Evolutionary conservation across 2,113 vertebrate genomes (phyloP), one percentile per base, ranked within the genome.

Genomic region (Catharus minimus): DNA sequence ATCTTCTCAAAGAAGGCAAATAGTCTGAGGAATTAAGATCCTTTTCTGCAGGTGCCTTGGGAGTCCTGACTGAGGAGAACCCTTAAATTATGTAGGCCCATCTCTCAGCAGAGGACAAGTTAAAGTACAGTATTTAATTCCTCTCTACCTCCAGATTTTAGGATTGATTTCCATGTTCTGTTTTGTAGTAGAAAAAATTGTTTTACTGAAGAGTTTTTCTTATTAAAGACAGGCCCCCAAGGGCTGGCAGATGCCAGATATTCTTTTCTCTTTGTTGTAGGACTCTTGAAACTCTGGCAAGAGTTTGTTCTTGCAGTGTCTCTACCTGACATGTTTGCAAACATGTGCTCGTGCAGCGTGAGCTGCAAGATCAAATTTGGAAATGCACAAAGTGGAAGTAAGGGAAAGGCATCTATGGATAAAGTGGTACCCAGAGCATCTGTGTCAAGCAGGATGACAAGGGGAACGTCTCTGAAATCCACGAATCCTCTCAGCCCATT

Each of bases 291-390:
- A 26, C 17, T 52, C 41, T 56, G 53, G 6, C 38, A 21, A 8
- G 11, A 6, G 4, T 64, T 90, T 86, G 17, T 47, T 67, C 39
- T 88, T 86, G 38, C 6, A 30, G 21, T 49, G 43, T 49, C 36
- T 41, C 8, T 43, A 26, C 19, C 17, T 2, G 7, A 58, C 22
- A 17, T 58, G n/a, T 30, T 33, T 79, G 15, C 38, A 36, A 66
- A 22, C 28, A 50, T 36, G 13, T 12, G 11, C 3, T 55, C 1
- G 1, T 46, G 24, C 22, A 62, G 15, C 0, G 0, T 75, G 43
- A 74, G 39, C 43, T 82, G 61, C 14, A 82, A 53, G 32, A 74
- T 11, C 33, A 53, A 21, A 4, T 57, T 41, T 71, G 27, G 27
- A 67, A 76, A 43, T 7, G 21, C 58, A 15, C 3, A 27, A 58